Percentiles rank a stretch among this genome's conserved stretches.
Conservation (phyloP, 2,888 invertebrate species). For the Epirrhoe tristata region DNA sequence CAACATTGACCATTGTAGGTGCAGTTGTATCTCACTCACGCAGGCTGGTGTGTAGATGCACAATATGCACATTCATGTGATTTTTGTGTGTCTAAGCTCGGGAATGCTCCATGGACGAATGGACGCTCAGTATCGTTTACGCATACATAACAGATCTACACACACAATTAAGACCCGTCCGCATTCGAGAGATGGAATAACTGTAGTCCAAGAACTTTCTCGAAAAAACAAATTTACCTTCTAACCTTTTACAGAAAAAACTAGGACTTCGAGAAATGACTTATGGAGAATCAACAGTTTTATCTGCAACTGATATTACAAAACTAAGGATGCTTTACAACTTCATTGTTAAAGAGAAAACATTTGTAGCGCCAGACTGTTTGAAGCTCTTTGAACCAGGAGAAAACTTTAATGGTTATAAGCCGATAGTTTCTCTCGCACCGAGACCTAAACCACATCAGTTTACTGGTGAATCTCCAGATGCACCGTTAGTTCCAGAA, state of each 20-base stretch:
- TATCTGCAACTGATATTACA: constrained; percentile 56
- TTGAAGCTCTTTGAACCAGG: constrained; percentile 59
- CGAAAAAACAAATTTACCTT: no score
- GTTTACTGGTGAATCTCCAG: constrained; percentile 48
- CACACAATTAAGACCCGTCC: no score
- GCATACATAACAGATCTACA: no score
- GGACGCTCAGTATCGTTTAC: no score
- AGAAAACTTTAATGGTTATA: constrained; percentile 44
- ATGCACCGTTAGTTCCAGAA: not conserved
- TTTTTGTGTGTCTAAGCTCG: no score
- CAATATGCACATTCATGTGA: no score
- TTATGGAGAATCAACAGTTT: constrained; percentile 43
- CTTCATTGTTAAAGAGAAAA: constrained; percentile 52
- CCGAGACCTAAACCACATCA: constrained; percentile 54
- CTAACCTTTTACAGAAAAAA: constrained; percentile 27
- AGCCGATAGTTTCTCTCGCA: constrained; percentile 19
- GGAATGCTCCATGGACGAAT: no score
- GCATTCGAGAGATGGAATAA: no score
- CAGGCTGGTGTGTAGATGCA: no score
- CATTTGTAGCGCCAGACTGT: constrained; percentile 52
- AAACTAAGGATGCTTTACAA: constrained; percentile 70
- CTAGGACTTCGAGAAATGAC: not conserved
- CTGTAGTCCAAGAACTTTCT: no score
- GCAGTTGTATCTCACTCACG: no score
- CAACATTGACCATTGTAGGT: no score